Evolutionary conservation across 2,113 vertebrate genomes (phyloP).

Genomic region (Poeciliopsis occidentalis): DNA sequence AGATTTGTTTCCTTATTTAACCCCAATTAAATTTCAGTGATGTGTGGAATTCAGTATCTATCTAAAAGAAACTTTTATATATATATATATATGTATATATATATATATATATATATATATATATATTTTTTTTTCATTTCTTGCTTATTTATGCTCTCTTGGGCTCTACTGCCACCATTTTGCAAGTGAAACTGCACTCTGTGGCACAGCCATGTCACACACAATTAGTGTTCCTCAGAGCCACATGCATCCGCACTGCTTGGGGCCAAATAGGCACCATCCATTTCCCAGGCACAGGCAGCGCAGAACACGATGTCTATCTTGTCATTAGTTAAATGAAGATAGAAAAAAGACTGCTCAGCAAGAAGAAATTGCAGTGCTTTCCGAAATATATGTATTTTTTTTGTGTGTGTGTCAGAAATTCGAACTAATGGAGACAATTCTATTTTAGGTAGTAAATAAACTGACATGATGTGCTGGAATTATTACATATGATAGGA

Average conservation of each 20-base stretch:
- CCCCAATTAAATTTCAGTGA: background rate
- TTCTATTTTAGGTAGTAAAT: background rate
- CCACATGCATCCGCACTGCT: slow-evolving; percentile 41
- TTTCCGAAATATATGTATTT: background rate
- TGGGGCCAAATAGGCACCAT: slow-evolving; percentile 59
- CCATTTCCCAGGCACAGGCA: slow-evolving; percentile 62
- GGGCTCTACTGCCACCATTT: background rate
- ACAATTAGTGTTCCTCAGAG: slow-evolving; percentile 50
- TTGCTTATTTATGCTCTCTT: background rate
- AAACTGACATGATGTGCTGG: background rate
- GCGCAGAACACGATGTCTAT: slow-evolving; percentile 29
- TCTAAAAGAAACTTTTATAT: background rate
- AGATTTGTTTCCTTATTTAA: background rate
- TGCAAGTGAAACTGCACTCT: slow-evolving; percentile 21
- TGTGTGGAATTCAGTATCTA: background rate
- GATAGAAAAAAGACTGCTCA: slow-evolving; percentile 38
- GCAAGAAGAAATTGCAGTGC: background rate
- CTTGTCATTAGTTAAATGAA: slow-evolving; percentile 57
- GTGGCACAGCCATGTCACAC: slow-evolving; percentile 43
- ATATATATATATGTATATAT: background rate
- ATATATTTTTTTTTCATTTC: background rate
- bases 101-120: background rate
- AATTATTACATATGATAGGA: background rate
- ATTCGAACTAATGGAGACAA: too few relatives aligned
- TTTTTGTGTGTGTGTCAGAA: too few relatives aligned